Base-by-base conservation (phyloP, 2,113 vertebrate species). In the Siphamia tubifer region DNA sequence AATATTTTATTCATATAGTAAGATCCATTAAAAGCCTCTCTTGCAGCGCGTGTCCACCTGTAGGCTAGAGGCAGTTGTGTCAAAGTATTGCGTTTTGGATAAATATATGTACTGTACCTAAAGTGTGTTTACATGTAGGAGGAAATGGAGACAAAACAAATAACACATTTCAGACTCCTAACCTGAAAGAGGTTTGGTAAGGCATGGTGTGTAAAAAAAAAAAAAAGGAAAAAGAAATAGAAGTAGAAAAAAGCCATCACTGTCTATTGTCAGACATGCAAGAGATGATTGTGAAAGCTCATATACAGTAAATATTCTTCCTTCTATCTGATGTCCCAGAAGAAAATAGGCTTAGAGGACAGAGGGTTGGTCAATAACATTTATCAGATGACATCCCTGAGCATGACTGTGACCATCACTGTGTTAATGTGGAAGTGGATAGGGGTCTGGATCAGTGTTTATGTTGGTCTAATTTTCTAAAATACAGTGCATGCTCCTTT, bases 1-100 rank as follows among this genome's bases (percentile, higher is more conserved):
- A 89, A 87, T 86, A 84, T 89, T 84, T 79, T 42, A 88, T 74
- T 45, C 32, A 40, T 11, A 9, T 60, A 66, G 66, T 72, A 16
- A 28, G 57, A 89, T 69, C 75, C 79, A 79, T 83, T 81, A 81
- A 69, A 89, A 68, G 21, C 38, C 55, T 73, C 55, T 73, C 73
- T 84, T 47, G 31, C 30, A 30, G 31, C 31, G 44, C 72, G 66
- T 42, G 60, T 77, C 23, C 55, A 61, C 61, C 42, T 42, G 45
- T 24, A 32, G 28, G 17, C 13, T 32, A 42, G 15, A 31, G 53
- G 17, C 11, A 8, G 63, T 62, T 61, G 30, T 16, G 45, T 48
- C 5, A 6, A 24, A 38, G 16, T 24, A 54, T 35, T 54, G 53
- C 64, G 23, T 31, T 52, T 34, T 4, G 1, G 43, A 23, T n/a